These are phyloP conservation scores for Danio aesculapii DNA, from an alignment of 2,797 vertebrate species.

Conservation along the genomic window DNA sequence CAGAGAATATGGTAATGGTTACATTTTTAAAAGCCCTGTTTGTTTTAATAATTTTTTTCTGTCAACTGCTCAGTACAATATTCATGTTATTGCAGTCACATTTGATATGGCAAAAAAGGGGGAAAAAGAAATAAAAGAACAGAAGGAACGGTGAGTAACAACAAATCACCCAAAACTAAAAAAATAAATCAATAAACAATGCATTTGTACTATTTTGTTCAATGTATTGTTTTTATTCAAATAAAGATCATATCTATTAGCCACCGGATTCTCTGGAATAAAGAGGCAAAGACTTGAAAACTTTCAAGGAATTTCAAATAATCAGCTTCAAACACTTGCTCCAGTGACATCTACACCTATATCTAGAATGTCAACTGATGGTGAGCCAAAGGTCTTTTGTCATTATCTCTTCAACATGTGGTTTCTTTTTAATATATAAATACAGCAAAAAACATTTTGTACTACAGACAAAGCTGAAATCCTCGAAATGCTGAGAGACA, in stretches of 20 bases:
- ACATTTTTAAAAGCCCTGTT: not conserved
- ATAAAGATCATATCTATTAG: not conserved
- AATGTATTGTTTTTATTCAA: not conserved
- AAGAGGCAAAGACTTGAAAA: not conserved
- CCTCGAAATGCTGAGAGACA: too few relatives aligned
- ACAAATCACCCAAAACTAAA: too few relatives aligned
- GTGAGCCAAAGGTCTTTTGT: too few relatives aligned
- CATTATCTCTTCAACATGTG: too few relatives aligned
- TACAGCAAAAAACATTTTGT: too few relatives aligned
- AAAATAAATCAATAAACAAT: not conserved
- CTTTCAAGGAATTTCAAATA: not conserved
- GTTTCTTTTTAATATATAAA: too few relatives aligned
- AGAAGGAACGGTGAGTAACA: not conserved
- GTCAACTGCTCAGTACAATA: not conserved
- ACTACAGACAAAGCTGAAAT: too few relatives aligned
- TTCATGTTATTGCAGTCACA: not conserved
- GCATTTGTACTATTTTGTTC: not conserved
- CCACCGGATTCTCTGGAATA: not conserved
- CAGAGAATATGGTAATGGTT: conserved; percentile 1
- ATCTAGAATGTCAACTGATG: too few relatives aligned
- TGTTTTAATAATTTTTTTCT: not conserved
- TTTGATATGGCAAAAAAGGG: not conserved
- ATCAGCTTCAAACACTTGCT: not conserved
- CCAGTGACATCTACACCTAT: not conserved
- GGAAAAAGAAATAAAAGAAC: not conserved